Evolutionary conservation across 1,140 invertebrate species (phyloP), one percentile per base, ranked within the genome.

Genomic region (Lepidotrigona ventralis): DNA sequence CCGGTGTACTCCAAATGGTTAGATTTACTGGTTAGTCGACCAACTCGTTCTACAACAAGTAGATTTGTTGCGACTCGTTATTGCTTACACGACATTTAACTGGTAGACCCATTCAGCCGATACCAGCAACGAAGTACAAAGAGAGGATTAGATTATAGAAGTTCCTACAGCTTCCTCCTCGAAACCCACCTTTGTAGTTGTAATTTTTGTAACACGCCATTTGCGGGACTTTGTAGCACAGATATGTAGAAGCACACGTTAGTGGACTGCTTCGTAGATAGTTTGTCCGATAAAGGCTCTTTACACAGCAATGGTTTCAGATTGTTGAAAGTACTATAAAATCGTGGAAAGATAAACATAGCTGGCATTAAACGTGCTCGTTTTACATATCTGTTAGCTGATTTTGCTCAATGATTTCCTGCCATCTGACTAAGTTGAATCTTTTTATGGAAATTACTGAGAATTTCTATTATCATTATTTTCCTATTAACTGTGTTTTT

Each of bases 101-200:
- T 23, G 23, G 23, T 12, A 33, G 33, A 39, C 73, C 33, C 56
- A 60, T 56, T 60, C 71, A 21, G 19, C 26, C 26, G 71, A 17
- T 29, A 51, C 17, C 33, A 73, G 12, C 53, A 26, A 60, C 54
- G 9, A 60, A 19, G 33, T 21, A 60, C 58, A 14, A 5, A n/a
- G 46, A 23, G 23, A 51, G 58, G 74, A 76, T 76, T 76, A 63
- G 26, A 39, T 76, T 63, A 63, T 58, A 46, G n/a, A 75, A 75
- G n/a, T 76, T 51, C 58, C 58, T 76, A 39, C 58, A 6, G 11
- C 58, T n/a, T n/a, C n/a, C 39, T 21, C 23, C 54, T n/a, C 9
- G 56, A 39, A 46, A 21, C 58, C 46, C n/a, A 12, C 15, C 74
- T 76, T 76, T 21, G 58, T 23, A 26, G 14, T 26, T 33, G 14